Base-by-base conservation (phyloP, 2,113 vertebrate species). In the Solea solea region DNA sequence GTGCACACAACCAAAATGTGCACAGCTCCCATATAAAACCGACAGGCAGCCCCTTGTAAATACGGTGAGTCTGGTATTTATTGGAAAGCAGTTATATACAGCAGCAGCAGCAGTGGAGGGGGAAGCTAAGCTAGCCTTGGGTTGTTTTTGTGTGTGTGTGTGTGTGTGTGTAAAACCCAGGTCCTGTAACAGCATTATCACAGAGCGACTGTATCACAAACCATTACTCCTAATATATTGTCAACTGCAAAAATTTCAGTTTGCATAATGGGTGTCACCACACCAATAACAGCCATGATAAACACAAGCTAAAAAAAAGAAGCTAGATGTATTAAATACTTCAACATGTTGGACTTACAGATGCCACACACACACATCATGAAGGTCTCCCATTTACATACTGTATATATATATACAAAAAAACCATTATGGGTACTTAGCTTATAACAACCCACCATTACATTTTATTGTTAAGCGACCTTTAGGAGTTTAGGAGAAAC, bases 61-160 rank as follows among this genome's bases (percentile, higher is more conserved):
- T 8, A 53, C 54, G 64, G 27, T 55, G 14, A 48, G 52, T 44
- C 54, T 61, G 55, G n/a, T 40, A 8, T 63, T 75, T 76, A 74
- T 52, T 74, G 13, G 41, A 58, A 52, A 9, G 49, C 55, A 66
- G 34, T 71, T 27, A 76, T 14, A 61, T 59, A 12, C n/a, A 49
- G 59, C 40, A 45, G 45, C 44, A 71, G 57, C 39, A 21, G 40
- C 49, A 74, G 48, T 28, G 28, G 28, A 40, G 34, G 58, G 49
- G 69, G 75, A 72, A 82, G 77, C 62, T 56, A 51, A 71, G 64
- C 40, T 49, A 67, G 65, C 71, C 21, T 61, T 8, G 14, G 28
- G 16, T 27, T 67, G 25, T 58, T 48, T 64, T 11, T 45, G 7
- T 21, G 9, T 57, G n/a, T 21, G 56, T 44, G 10, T 64, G 49